Percentiles rank a stretch among this genome's conserved stretches.
Evolutionary conservation across 2,797 vertebrate species (phyloP).

Genomic region (Ctenochaetus hawaiiensis): DNA sequence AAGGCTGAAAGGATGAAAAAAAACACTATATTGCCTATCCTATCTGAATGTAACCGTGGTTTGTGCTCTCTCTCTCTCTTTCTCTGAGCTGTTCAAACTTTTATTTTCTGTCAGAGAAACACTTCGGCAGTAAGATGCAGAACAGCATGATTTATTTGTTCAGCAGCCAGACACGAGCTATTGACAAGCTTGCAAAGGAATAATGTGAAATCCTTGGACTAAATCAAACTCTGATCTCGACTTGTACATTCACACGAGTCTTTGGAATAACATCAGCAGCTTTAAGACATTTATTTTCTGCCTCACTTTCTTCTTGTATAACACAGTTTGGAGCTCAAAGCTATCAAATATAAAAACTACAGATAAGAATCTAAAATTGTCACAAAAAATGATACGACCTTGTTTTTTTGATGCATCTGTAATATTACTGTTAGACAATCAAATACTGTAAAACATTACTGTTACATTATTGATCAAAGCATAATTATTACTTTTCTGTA

Average conservation of each 20-base stretch:
- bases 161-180: background rate
- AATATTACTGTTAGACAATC: too few species aligned
- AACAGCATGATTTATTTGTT: constrained; percentile 4
- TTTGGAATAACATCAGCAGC: background rate
- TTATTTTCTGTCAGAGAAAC: constrained; percentile 16
- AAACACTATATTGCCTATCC: constrained; percentile 8
- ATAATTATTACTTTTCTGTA: too few species aligned
- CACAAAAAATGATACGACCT: background rate
- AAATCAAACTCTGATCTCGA: background rate
- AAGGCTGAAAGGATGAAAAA: constrained; percentile 15
- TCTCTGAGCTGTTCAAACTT: constrained; percentile 14
- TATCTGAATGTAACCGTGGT: constrained; percentile 1
- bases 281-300: background rate
- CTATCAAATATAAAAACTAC: background rate
- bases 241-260: background rate
- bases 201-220: constrained; percentile 12
- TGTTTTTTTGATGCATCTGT: too few species aligned
- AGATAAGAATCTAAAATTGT: background rate
- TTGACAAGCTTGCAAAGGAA: background rate
- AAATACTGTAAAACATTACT: too few species aligned
- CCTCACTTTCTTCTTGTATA: background rate
- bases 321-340: background rate
- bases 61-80: constrained; percentile 9
- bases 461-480: too few species aligned
- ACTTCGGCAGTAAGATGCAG: constrained; percentile 1